Evolutionary conservation across 2,113 vertebrate genomes (phyloP), one percentile per base, ranked within the genome.

Genomic region (Nesoenas mayeri): DNA sequence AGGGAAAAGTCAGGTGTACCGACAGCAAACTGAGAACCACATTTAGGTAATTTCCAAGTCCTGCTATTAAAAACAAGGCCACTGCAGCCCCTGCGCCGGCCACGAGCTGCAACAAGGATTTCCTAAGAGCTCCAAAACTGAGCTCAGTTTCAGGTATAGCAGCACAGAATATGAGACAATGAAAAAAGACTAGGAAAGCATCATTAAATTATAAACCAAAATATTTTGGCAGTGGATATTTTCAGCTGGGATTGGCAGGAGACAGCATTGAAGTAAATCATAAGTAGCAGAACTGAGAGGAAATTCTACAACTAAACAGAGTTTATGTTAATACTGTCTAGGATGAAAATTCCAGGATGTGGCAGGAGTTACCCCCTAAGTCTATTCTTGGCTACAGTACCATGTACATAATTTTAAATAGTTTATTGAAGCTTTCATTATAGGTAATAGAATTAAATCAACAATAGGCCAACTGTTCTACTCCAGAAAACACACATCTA

Each of bases 221-320:
- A 94, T 88, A 94, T 87, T 95, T 93, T 81, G 81, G 65, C 57
- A 95, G 72, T 28, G 38, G 60, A 24, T 88, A 93, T 91, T 93
- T 97, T 91, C 94, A 95, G 79, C 61, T 72, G n/a, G 18, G 26
- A 72, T 89, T 95, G 77, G 82, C 86, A 95, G 65, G 81, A 88
- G 72, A 74, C 10, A 5, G 86, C 53, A 84, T 0, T 67, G 65
- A 96, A 90, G 53, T 61, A 86, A 88, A 93, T 81, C 13, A 20
- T 26, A 86, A 91, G 82, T 17, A 94, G 83, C 85, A 95, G 79
- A 96, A 94, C 25, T 32, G 53, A 86, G 62, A 90, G 56, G 75
- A 81, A 89, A 92, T 54, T 75, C 64, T 69, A 47, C 0, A 0
- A 91, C 85, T 94, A 69, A 87, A 93, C 50, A 91, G 58, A 85